These are phyloP conservation scores for Otolemur garnettii DNA, from an alignment of 2,113 vertebrate genomes.

Conservation along the genomic window DNA sequence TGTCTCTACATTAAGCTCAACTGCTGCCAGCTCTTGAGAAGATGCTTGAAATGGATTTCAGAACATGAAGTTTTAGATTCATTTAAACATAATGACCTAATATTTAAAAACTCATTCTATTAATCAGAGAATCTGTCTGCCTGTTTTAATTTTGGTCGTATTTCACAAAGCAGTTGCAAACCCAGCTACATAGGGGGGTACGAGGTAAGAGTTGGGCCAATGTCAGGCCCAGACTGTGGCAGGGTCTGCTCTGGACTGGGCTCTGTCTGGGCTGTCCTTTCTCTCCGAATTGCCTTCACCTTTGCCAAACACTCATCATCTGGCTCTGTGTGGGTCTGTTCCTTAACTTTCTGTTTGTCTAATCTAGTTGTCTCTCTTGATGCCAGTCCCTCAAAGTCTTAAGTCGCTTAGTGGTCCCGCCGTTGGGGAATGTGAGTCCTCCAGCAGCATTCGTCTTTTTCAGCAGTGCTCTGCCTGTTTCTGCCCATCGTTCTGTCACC, in stretches of 20 bases:
- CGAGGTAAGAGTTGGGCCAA: background rate
- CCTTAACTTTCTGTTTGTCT: background rate
- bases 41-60: background rate
- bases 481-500: background rate
- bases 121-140: background rate
- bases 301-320: background rate
- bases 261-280: background rate
- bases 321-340: background rate
- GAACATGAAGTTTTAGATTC: background rate
- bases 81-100: background rate
- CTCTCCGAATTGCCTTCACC: background rate
- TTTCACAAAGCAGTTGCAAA: background rate
- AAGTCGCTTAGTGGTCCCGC: background rate
- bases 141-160: background rate
- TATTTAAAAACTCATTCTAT: background rate
- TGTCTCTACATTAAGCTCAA: background rate
- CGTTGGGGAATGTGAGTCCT: background rate
- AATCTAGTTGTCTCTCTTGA: background rate
- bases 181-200: background rate
- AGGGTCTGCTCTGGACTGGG: background rate
- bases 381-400: background rate
- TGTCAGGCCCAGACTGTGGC: background rate
- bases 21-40: background rate
- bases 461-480: background rate
- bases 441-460: background rate